Evolutionary conservation across 1,140 invertebrate genomes (phyloP), one percentile per base, ranked within the genome.

Genomic region (Atta cephalotes): DNA sequence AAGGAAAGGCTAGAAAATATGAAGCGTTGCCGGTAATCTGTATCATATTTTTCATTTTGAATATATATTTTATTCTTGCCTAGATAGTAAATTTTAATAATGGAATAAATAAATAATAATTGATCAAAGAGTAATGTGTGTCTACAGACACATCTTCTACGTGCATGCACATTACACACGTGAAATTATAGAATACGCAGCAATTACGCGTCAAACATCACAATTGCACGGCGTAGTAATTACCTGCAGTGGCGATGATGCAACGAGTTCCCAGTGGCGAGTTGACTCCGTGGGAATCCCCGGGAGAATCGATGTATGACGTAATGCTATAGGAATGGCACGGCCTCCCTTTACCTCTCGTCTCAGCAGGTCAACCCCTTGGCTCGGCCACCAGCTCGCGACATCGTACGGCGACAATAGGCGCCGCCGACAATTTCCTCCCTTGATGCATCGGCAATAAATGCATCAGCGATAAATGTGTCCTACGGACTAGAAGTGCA

Each of bases 381-480:
- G 87, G 39, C 82, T 88, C 51, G 60, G 80, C n/a, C 56, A 31
- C 71, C 56, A 89, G 77, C 86, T 88, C 89, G 74, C 78, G 78
- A 53, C 89, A 28, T 78, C 72, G 77, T 82, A 68, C 87, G 89
- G 49, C 76, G 53, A 88, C 87, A 88, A 82, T 79, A 58, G 21
- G 9, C 39, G 53, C 49, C 80, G 35, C 85, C 85, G 63, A 65
- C 65, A 82, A 90, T 90, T 88, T 86, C 91, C 91, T 85, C 91
- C 88, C 90, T 70, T 84, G 90, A 56, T 87, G 91, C 81, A 91
- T 91, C 92, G 89, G 74, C 88, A 92, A 92, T 93, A 94, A 94
- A 92, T 92, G 92, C 93, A 92, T 94, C 92, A 91, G 72, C 89
- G 92, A 92, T 93, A 94, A 94, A 92, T 91, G 91, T 93, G 90